phyloP scores from a whole-genome alignment of 2,888 invertebrate species.

The Melipona bicolor region DNA sequence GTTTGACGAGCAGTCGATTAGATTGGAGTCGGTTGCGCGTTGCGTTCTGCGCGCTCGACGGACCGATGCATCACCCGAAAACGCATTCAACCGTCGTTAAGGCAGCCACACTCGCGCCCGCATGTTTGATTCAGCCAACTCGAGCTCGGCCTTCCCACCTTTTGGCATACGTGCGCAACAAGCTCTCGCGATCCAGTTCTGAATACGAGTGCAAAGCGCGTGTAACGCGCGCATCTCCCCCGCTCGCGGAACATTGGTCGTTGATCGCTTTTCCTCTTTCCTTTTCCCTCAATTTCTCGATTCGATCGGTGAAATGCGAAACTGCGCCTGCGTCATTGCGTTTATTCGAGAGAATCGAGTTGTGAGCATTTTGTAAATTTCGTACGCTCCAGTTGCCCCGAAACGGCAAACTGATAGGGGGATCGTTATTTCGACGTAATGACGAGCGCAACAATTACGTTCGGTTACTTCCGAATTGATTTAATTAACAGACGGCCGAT shows the following conservation, averaged over 20 bases:
- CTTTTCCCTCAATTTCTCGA: too few relatives aligned
- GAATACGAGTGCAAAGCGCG: conserved; percentile 30
- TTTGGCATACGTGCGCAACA: conserved; percentile 13
- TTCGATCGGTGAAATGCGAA: not conserved
- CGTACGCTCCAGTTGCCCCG: too few relatives aligned
- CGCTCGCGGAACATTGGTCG: not conserved
- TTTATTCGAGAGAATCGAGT: not conserved
- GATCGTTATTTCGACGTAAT: not conserved
- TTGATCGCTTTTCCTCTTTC: too few relatives aligned
- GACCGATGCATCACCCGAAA: conserved; percentile 46
- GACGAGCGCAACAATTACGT: too few relatives aligned
- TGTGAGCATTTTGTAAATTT: too few relatives aligned
- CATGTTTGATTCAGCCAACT: conserved; percentile 69
- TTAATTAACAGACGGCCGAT: not conserved
- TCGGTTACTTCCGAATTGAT: not conserved
- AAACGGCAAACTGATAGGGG: not conserved
- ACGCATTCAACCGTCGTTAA: conserved; percentile 53
- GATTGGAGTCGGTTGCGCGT: conserved; percentile 51
- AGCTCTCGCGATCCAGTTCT: conserved; percentile 17
- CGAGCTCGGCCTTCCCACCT: conserved; percentile 59
- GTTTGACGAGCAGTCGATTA: conserved; percentile 68
- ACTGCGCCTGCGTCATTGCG: too few relatives aligned
- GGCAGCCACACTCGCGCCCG: conserved; percentile 30
- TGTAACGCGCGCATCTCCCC: conserved; percentile 15
- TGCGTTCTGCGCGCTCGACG: conserved; percentile 33